phyloP scores from a whole-genome alignment of 2,888 invertebrate species.

The Drosophila anceps region DNA sequence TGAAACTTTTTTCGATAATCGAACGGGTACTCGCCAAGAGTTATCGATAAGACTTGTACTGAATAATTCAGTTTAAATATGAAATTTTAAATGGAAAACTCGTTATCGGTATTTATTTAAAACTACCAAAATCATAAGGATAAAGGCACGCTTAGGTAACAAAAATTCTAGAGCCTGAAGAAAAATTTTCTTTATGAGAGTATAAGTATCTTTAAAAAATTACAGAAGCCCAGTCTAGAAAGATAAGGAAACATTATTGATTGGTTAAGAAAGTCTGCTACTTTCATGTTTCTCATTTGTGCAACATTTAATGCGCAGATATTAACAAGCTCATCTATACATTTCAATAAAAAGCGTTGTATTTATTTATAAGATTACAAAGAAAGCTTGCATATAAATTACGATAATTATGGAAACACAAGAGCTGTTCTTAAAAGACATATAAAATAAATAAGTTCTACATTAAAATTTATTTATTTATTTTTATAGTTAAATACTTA shows the following conservation, averaged over 20 bases:
- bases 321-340: constrained; percentile 43
- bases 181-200: not conserved
- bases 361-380: constrained; percentile 80
- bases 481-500: constrained; percentile 81
- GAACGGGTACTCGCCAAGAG: not conserved
- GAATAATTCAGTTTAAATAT: not conserved
- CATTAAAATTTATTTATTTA: constrained; percentile 82
- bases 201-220: not conserved
- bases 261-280: not conserved
- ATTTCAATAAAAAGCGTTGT: constrained; percentile 79
- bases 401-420: constrained; percentile 81
- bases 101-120: not conserved
- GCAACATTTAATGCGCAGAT: not conserved
- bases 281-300: not conserved
- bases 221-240: too few relatives aligned
- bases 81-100: not conserved
- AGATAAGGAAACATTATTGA: not conserved
- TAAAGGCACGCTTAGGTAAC: not conserved
- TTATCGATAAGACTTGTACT: constrained; percentile 6
- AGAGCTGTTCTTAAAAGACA: constrained; percentile 82
- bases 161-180: not conserved
- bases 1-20: not conserved
- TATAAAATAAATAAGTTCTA: constrained; percentile 79
- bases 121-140: not conserved
- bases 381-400: constrained; percentile 80